phyloP scores from a whole-genome alignment of 30 jellyfish, hydroid and myxozoan genomes.

The Euphysa ruthae region DNA sequence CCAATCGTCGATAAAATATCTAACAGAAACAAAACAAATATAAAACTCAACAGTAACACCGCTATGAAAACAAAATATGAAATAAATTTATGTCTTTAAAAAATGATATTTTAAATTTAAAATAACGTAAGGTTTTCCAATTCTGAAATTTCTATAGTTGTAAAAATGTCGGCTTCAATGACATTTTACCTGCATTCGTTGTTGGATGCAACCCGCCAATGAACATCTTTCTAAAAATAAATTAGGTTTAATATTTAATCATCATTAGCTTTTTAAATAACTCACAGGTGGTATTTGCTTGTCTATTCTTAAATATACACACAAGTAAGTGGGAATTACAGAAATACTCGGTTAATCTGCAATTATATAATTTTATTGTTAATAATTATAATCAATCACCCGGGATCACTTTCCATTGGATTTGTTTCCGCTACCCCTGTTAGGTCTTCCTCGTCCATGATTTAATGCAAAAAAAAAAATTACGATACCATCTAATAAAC shows the following conservation, averaged over 20 bases:
- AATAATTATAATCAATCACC: slow-evolving; percentile 6
- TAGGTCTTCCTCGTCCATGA: slow-evolving; percentile 24
- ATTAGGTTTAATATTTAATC: not conserved
- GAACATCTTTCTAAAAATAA: slow-evolving; percentile 77
- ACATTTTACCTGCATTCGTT: slow-evolving; percentile 74
- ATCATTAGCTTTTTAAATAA: not conserved
- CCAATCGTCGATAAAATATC: too few species aligned
- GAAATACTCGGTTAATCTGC: too few species aligned
- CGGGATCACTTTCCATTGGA: slow-evolving; percentile 41
- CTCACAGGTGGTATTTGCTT: too few species aligned
- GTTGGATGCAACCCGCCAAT: slow-evolving; percentile 89
- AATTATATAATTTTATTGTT: too few species aligned
- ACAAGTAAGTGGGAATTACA: too few species aligned
- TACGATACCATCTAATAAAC: slow-evolving; percentile 15
- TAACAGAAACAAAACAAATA: not conserved
- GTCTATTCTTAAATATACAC: too few species aligned
- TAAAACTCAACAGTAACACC: not conserved
- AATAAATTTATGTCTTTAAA: not conserved
- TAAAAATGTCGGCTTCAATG: too few species aligned
- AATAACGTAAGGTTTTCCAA: not conserved
- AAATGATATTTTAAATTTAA: not conserved
- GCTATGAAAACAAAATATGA: too few species aligned
- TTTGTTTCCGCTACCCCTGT: slow-evolving; percentile 13
- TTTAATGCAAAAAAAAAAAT: not conserved
- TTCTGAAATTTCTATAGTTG: not conserved